Percentiles rank a stretch among this genome's conserved stretches.
Evolutionary conservation across 1,140 invertebrate species (phyloP).

Genomic region (Drosophila parabipectinata): DNA sequence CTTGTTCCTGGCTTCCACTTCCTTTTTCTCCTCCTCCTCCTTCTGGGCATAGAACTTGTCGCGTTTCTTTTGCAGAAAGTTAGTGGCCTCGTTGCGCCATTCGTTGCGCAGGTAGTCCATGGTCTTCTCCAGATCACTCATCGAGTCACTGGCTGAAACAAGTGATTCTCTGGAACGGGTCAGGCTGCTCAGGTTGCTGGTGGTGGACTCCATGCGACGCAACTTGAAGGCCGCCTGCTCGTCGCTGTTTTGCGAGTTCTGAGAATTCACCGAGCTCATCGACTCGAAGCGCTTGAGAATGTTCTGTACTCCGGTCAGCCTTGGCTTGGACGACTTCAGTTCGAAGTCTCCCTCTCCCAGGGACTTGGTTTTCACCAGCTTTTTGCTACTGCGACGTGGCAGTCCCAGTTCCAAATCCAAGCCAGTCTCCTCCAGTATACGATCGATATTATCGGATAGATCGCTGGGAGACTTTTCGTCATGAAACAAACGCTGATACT

Average conservation of each 20-base stretch:
- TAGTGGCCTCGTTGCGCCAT: slow-evolving; percentile 80
- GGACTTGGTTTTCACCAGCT: slow-evolving; percentile 74
- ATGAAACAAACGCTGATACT: slow-evolving; percentile 74
- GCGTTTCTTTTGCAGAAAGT: slow-evolving; percentile 77
- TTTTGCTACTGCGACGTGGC: slow-evolving; percentile 61
- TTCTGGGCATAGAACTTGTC: slow-evolving; percentile 72
- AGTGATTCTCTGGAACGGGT: slow-evolving; percentile 70
- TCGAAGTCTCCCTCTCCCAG: slow-evolving; percentile 75
- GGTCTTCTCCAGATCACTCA: slow-evolving; percentile 78
- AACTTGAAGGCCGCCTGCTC: slow-evolving; percentile 71
- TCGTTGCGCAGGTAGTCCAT: slow-evolving; percentile 81
- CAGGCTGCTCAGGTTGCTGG: slow-evolving; percentile 74
- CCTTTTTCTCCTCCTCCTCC: slow-evolving; percentile 48
- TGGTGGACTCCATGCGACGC: slow-evolving; percentile 76
- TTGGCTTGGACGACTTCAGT: slow-evolving; percentile 19
- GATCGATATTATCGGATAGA: slow-evolving; percentile 79
- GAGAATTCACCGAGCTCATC: slow-evolving; percentile 69
- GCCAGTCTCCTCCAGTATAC: slow-evolving; percentile 71
- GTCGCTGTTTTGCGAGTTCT: slow-evolving; percentile 48
- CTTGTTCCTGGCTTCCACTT: slow-evolving; percentile 20
- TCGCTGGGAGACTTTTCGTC: slow-evolving; percentile 82
- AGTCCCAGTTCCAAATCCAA: slow-evolving; percentile 73
- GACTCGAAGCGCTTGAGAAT: slow-evolving; percentile 78
- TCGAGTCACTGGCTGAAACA: slow-evolving; percentile 57
- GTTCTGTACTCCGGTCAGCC: slow-evolving; percentile 70